A percentile compares a stretch with the other conserved stretches of the same genome.
phyloP scores from a whole-genome alignment of 2,113 vertebrate genomes.

The Sclerurus mexicanus region DNA sequence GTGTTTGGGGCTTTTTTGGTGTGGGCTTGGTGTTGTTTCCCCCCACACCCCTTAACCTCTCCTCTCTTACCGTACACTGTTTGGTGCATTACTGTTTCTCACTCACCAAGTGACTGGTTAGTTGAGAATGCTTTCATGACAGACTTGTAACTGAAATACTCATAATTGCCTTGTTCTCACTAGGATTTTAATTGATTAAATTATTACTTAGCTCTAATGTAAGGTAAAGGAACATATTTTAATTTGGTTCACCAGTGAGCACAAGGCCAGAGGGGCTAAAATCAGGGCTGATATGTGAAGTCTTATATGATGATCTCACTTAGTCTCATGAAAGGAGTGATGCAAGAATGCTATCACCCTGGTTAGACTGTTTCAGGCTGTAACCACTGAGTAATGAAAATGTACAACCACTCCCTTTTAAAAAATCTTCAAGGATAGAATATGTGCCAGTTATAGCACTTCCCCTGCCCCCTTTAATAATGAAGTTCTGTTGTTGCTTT shows the following conservation, averaged over 20 bases:
- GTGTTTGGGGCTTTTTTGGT: not conserved
- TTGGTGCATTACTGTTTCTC: not conserved
- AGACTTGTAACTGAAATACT: not conserved
- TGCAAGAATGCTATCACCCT: not conserved
- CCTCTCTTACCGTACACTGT: accelerated
- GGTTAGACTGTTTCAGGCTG: not conserved
- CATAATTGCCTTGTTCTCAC: not conserved
- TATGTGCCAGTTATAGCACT: not conserved
- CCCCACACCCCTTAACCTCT: too few species aligned
- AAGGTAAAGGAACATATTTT: not conserved
- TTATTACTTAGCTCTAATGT: not conserved
- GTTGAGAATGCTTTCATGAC: not conserved
- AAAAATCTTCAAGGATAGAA: not conserved
- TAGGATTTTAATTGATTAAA: not conserved
- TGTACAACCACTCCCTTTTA: not conserved
- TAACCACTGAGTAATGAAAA: not conserved
- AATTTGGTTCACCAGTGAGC: not conserved
- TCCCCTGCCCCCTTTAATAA: not conserved
- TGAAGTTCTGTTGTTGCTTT: not conserved
- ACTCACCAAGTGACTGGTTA: not conserved
- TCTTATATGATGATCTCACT: accelerated
- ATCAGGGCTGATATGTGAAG: not conserved
- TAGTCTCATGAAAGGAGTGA: not conserved
- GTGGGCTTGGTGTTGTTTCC: not conserved
- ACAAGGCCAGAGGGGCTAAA: not conserved